Percentiles rank a stretch among this genome's conserved stretches.
Evolutionary conservation across 2,113 vertebrate genomes (phyloP).

Genomic region (Aspidoscelis tigris): DNA sequence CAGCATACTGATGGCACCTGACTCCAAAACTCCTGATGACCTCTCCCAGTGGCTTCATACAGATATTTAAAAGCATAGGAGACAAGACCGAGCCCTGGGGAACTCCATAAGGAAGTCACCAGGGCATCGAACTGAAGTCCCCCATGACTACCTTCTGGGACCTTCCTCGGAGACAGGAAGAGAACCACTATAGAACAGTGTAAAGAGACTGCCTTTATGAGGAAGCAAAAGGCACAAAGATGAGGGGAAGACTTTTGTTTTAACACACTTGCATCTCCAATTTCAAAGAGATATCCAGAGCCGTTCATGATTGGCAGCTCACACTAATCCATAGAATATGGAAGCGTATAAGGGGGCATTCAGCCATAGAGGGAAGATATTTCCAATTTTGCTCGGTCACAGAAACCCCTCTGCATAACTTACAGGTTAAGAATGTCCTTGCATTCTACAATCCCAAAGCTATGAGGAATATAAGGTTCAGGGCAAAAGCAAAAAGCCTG

Average conservation of each 20-base stretch:
- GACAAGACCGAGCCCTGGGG: too few species aligned
- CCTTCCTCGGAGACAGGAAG: too few species aligned
- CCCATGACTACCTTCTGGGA: too few species aligned
- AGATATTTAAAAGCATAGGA: too few species aligned
- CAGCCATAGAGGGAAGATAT: constrained; percentile 53
- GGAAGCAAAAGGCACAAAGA: constrained; percentile 48
- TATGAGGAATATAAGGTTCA: background rate
- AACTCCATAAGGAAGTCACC: too few species aligned
- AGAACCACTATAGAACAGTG: too few species aligned
- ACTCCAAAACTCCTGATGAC: too few species aligned
- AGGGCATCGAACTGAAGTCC: too few species aligned
- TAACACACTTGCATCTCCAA: constrained; percentile 40
- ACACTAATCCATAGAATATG: constrained; percentile 8
- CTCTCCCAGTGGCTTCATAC: too few species aligned
- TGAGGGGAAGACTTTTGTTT: background rate
- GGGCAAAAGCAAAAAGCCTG: background rate
- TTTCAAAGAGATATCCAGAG: constrained; percentile 36
- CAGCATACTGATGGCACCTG: too few species aligned
- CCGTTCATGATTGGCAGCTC: background rate
- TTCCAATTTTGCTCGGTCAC: constrained; percentile 27
- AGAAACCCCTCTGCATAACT: constrained; percentile 43
- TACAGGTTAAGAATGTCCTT: constrained; percentile 53
- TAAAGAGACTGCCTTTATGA: background rate
- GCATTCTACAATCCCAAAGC: constrained; percentile 12
- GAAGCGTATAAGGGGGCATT: constrained; percentile 29